Conservation (phyloP, 64 coral and sea anemone genomes). For the Pachyseris speciosa region DNA sequence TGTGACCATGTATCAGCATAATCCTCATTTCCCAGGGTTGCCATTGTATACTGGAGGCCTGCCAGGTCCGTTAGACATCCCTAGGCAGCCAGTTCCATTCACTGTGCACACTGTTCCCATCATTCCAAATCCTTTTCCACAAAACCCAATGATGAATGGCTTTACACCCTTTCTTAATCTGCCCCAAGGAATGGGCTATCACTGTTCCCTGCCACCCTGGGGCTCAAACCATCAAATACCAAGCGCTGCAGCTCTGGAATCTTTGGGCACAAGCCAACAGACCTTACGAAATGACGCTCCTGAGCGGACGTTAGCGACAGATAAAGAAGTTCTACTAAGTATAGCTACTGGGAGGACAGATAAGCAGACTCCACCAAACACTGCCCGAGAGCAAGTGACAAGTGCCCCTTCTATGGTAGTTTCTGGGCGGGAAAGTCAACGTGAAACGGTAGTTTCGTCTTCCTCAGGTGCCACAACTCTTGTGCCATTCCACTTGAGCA, state of each 20-base stretch:
- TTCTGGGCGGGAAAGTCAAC: too few species aligned
- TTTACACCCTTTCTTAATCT: background rate
- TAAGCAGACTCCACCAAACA: background rate
- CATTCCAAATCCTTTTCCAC: background rate
- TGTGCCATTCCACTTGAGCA: background rate
- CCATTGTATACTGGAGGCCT: background rate
- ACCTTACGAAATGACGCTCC: background rate
- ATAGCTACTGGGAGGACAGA: background rate
- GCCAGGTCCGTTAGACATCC: background rate
- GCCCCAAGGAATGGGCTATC: background rate
- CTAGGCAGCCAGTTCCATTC: background rate
- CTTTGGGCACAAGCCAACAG: background rate
- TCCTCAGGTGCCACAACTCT: background rate
- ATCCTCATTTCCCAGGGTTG: background rate
- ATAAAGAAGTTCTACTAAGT: background rate
- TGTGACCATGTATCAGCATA: background rate
- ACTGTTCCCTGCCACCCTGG: background rate
- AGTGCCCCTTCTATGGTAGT: background rate
- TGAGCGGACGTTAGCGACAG: background rate
- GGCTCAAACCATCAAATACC: background rate
- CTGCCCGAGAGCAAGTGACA: background rate
- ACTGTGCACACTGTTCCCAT: background rate
- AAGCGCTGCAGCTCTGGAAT: background rate
- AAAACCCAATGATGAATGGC: background rate
- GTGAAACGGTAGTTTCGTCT: background rate